phyloP scores from a whole-genome alignment of 2,113 vertebrate genomes.

The Oxygymnocypris stewartii region DNA sequence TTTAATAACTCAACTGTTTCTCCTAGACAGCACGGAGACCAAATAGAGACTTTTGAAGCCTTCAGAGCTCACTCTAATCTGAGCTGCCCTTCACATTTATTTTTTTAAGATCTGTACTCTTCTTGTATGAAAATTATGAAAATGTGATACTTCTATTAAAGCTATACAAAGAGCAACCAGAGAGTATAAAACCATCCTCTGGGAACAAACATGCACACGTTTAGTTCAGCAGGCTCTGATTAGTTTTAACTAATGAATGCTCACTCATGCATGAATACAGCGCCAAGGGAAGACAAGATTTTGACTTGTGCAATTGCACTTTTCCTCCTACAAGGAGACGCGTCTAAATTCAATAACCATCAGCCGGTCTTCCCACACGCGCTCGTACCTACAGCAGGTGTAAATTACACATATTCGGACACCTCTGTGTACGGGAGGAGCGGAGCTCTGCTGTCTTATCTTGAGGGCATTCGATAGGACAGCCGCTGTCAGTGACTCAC shows the following conservation, averaged over 20 bases:
- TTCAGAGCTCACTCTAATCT: neutral
- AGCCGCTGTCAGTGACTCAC: constrained; percentile 17
- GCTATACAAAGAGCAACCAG: neutral
- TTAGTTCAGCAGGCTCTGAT: constrained; percentile 11
- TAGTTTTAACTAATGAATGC: constrained; percentile 28
- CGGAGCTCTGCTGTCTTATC: neutral
- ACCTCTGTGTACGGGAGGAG: neutral
- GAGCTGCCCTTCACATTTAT: neutral
- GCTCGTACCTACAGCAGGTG: neutral
- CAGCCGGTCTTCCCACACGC: neutral
- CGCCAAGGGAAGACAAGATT: constrained; percentile 3
- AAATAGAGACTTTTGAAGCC: neutral
- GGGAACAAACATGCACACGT: neutral
- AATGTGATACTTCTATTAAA: neutral
- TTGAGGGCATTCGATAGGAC: neutral
- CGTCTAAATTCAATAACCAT: neutral
- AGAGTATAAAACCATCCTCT: neutral
- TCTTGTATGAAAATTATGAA: neutral
- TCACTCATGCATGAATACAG: constrained; percentile 25
- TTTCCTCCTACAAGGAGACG: constrained; percentile 9
- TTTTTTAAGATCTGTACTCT: neutral
- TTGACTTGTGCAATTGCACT: neutral
- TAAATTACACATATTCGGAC: constrained; percentile 14
- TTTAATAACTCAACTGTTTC: neutral
- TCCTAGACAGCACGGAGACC: neutral